Evolutionary conservation across 1,140 invertebrate species (phyloP).

Genomic region (Zaprionus vittiger): DNA sequence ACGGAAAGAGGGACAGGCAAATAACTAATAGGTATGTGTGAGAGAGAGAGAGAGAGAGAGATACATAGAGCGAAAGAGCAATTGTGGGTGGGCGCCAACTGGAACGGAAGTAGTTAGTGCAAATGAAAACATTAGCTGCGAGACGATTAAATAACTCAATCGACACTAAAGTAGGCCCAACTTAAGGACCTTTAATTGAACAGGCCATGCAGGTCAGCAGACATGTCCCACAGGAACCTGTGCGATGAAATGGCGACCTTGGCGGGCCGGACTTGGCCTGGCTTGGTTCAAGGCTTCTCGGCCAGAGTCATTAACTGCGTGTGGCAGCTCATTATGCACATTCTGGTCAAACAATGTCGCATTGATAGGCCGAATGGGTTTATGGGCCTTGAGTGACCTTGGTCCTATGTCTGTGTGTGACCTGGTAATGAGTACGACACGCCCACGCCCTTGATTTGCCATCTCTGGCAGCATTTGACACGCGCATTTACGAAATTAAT

Average conservation of each 20-base stretch:
- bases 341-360: conserved; percentile 61
- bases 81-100: conserved; percentile 27
- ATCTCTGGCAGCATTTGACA: conserved; percentile 71
- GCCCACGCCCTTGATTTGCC: conserved; percentile 63
- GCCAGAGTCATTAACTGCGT: conserved; percentile 75
- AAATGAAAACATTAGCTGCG: conserved; percentile 65
- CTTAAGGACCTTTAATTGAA: neutral
- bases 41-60: neutral
- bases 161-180: conserved; percentile 32
- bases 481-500: conserved; percentile 79
- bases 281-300: conserved; percentile 54
- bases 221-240: conserved; percentile 6
- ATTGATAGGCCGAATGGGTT: conserved; percentile 60
- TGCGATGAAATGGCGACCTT: conserved; percentile 29
- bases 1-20: neutral
- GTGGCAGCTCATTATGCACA: conserved; percentile 83
- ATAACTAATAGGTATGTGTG: neutral
- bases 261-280: conserved; percentile 37
- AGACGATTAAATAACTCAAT: conserved; percentile 57
- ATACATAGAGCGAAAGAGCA: neutral
- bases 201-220: neutral
- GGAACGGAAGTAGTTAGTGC: conserved; percentile 64
- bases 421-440: conserved; percentile 50
- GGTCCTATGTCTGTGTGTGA: neutral
- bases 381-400: conserved; percentile 67